Conservation (phyloP, 2,113 vertebrate species). For the Piliocolobus tephrosceles region DNA sequence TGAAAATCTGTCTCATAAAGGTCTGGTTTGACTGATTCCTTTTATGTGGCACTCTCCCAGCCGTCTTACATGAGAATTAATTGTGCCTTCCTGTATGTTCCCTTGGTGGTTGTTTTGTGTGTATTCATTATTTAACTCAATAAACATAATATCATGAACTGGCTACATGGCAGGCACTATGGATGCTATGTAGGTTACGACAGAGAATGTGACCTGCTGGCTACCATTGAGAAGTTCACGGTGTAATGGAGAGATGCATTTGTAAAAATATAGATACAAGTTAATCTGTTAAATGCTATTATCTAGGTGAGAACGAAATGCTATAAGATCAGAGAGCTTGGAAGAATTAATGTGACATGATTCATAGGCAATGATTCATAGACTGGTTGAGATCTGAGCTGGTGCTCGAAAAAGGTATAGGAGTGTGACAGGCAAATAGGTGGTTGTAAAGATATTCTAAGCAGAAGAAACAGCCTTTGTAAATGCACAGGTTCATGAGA, state of each 20-base stretch:
- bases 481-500: constrained; percentile 45
- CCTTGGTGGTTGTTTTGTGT: not conserved
- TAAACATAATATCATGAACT: not conserved
- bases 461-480: constrained; percentile 56
- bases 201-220: not conserved
- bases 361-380: constrained; percentile 68
- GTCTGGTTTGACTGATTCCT: not conserved
- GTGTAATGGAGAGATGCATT: constrained; percentile 6
- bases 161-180: not conserved
- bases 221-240: constrained; percentile 23
- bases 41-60: not conserved
- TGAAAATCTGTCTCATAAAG: not conserved
- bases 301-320: constrained; percentile 63
- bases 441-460: constrained; percentile 67
- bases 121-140: constrained; percentile 35
- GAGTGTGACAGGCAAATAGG: constrained; percentile 70
- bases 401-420: constrained; percentile 58
- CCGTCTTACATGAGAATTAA: constrained; percentile 15
- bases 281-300: constrained; percentile 52
- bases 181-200: not conserved
- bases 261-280: constrained; percentile 62
- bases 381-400: constrained; percentile 60
- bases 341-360: constrained; percentile 71
- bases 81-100: not conserved
- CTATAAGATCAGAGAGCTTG: constrained; percentile 54